Conservation (phyloP, 2,888 invertebrate genomes). For the Halictus ligatus region DNA sequence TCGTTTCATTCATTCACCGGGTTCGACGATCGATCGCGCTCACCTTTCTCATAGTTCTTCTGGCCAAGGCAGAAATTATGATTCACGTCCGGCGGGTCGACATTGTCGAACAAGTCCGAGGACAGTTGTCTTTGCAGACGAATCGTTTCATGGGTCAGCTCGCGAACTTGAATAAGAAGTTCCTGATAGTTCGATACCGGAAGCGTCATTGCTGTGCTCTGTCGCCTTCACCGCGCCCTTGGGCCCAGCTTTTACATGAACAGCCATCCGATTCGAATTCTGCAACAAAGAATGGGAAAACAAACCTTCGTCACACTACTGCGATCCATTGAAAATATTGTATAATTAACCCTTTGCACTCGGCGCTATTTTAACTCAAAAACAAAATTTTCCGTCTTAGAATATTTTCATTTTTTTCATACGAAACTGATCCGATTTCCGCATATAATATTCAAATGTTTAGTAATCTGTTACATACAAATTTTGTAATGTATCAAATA, state of each 20-base stretch:
- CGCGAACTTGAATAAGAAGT: conserved; percentile 86
- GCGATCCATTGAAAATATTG: not conserved
- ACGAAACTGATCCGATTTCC: too few species aligned
- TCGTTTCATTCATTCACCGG: not conserved
- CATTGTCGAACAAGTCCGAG: conserved; percentile 80
- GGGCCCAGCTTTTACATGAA: conserved; percentile 61
- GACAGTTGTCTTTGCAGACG: conserved; percentile 86
- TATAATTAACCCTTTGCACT: not conserved
- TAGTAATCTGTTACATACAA: too few species aligned
- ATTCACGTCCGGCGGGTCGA: conserved; percentile 79
- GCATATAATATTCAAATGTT: too few species aligned
- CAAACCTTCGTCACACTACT: not conserved
- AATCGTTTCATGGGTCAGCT: conserved; percentile 86
- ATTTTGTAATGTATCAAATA: too few species aligned
- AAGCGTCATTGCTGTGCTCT: conserved; percentile 85
- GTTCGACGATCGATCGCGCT: not conserved
- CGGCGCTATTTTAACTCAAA: too few species aligned
- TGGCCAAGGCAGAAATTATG: conserved; percentile 77
- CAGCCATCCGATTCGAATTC: conserved; percentile 74
- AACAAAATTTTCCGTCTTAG: too few species aligned
- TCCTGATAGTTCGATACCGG: conserved; percentile 88
- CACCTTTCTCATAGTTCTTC: conserved; percentile 76
- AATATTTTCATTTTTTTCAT: too few species aligned
- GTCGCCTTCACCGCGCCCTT: conserved; percentile 66
- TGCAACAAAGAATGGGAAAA: conserved; percentile 32